phyloP scores from a whole-genome alignment of 2,888 invertebrate genomes.

The Operophtera brumata region DNA sequence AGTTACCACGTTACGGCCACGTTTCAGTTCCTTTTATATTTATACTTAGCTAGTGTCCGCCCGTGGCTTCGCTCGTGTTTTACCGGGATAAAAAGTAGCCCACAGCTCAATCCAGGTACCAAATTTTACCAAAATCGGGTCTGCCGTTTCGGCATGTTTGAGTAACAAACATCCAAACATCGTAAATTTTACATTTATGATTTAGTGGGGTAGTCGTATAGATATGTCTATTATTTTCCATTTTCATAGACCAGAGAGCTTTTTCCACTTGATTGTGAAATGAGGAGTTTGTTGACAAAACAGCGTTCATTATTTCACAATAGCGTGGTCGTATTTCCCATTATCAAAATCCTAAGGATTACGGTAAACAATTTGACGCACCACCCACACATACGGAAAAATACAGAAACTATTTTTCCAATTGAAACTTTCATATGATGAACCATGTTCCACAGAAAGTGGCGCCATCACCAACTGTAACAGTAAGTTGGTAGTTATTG shows the following conservation, averaged over 20 bases:
- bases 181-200: too few relatives aligned
- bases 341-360: conserved; percentile 10
- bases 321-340: conserved; percentile 1
- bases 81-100: too few relatives aligned
- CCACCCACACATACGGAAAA: background rate
- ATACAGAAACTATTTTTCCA: background rate
- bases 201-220: too few relatives aligned
- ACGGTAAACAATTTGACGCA: conserved; percentile 1
- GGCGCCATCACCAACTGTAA: background rate
- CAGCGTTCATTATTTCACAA: background rate
- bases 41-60: too few relatives aligned
- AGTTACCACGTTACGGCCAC: too few relatives aligned
- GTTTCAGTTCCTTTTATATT: too few relatives aligned
- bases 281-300: background rate
- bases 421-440: background rate
- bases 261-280: background rate
- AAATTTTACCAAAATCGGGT: too few relatives aligned
- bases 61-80: too few relatives aligned
- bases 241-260: background rate
- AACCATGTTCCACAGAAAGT: background rate
- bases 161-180: too few relatives aligned
- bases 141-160: too few relatives aligned
- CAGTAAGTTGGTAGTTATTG: background rate
- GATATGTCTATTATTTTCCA: background rate
- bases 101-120: too few relatives aligned